Percentiles rank a stretch among this genome's conserved stretches.
Conservation (phyloP, 1,140 invertebrate species). For the Chelonus insularis region DNA sequence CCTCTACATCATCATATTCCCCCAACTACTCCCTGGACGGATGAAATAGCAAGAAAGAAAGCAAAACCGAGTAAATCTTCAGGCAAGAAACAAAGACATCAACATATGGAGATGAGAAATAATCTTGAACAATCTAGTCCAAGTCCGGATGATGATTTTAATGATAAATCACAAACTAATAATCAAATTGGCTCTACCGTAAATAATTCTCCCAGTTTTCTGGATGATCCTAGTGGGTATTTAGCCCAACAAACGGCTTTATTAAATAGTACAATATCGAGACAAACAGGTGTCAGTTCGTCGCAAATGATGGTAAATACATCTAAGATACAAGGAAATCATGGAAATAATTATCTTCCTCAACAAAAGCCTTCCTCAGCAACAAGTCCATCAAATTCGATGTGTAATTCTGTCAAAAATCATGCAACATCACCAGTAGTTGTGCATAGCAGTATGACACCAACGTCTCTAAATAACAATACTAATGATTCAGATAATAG, state of each 20-base stretch:
- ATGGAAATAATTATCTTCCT: constrained; percentile 42
- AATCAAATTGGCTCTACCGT: constrained; percentile 46
- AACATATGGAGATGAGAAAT: constrained; percentile 45
- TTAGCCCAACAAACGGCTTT: constrained; percentile 83
- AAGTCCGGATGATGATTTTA: constrained; percentile 47
- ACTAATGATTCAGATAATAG: constrained; percentile 44
- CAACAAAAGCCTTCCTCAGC: constrained; percentile 55
- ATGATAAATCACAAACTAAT: constrained; percentile 45
- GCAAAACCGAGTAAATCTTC: constrained; percentile 61
- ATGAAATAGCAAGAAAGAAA: constrained; percentile 69
- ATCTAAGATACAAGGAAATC: constrained; percentile 42
- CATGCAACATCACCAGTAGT: constrained; percentile 54
- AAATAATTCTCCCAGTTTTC: constrained; percentile 68
- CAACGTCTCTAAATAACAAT: constrained; percentile 42
- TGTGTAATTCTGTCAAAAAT: constrained; percentile 48
- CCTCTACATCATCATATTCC: constrained; percentile 72
- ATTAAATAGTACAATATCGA: constrained; percentile 79
- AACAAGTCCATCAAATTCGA: constrained; percentile 49
- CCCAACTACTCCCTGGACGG: constrained; percentile 64
- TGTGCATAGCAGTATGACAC: constrained; percentile 55
- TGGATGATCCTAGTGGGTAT: constrained; percentile 88
- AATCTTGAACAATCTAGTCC: constrained; percentile 40
- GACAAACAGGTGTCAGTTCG: constrained; percentile 67
- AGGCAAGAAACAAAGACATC: constrained; percentile 63
- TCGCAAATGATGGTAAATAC: constrained; percentile 53